Conservation (phyloP, 2,797 vertebrate genomes). For the Pseudotriccus pelzelni region DNA sequence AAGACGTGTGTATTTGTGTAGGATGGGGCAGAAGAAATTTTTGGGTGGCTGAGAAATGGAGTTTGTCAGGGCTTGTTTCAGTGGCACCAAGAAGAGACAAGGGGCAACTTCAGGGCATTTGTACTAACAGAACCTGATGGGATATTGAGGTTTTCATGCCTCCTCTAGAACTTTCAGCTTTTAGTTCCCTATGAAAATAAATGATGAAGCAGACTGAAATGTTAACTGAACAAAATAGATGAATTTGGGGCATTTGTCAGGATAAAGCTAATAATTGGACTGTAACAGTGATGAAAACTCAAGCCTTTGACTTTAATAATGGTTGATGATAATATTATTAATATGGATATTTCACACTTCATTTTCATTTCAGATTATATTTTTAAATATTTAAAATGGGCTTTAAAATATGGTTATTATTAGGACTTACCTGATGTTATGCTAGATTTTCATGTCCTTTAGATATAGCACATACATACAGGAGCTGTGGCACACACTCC, state of each 20-base stretch:
- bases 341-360: not conserved
- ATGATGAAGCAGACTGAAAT: not conserved
- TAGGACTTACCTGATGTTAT: not conserved
- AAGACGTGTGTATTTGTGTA: not conserved
- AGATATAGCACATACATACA: not conserved
- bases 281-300: conserved; percentile 2
- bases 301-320: not conserved
- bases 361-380: conserved; percentile 43
- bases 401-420: conserved; percentile 14
- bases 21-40: not conserved
- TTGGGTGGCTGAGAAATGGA: fast-evolving
- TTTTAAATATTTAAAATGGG: conserved; percentile 36
- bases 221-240: not conserved
- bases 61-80: not conserved
- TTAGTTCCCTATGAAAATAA: not conserved
- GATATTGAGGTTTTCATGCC: not conserved
- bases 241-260: not conserved
- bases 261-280: not conserved
- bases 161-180: not conserved
- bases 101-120: not conserved
- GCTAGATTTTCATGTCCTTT: not conserved
- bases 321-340: conserved; percentile 42
- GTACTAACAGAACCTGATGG: not conserved
- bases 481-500: not conserved
- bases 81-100: not conserved